Evolutionary conservation across 2,888 invertebrate species (phyloP), one percentile per base, ranked within the genome.

Genomic region (Ennomos erosarius): DNA sequence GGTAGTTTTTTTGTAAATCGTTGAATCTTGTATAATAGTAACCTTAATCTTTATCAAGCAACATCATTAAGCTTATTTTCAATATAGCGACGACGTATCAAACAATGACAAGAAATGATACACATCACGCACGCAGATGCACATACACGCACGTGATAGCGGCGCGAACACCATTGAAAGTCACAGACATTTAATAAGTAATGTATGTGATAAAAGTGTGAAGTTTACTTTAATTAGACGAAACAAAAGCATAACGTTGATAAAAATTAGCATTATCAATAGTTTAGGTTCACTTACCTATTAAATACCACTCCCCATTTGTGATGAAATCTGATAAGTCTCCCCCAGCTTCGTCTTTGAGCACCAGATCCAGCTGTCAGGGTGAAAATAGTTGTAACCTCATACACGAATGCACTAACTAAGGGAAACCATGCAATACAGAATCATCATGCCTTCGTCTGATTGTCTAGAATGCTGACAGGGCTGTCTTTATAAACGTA

Each of bases 231-330:
- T 26, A 26, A 26, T 26, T 26, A 26, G 26, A 26, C 4, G 26
- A 26, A 1, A 1, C 26, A 26, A 26, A 26, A 26, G 4, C 26
- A 26, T 26, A 26, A 26, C 26, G 26, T 26, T 26, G 26, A 26
- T 4, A n/a, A 26, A 26, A 26, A 26, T 26, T 26, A 26, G 2
- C 26, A 26, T 26, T 26, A 26, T 26, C 1, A 1, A 16, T 16
- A 2, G 16, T 1, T 16, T 16, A 16, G 16, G 26, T 26, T 26
- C 26, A 71, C 96, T 95, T 93, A 98, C 99, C 99, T 94, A 99
- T 96, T 84, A 99, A 95, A 93, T 99, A 98, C 99, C 99, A 99
- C 94, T 99, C 99, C 81, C 99, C 99, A 88, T 99, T 99, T 78
- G 97, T 97, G 88, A 99, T 99, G 95, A 99, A 99, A 93, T 97